phyloP scores from a whole-genome alignment of 2,113 vertebrate genomes.

The Corynorhinus townsendii region DNA sequence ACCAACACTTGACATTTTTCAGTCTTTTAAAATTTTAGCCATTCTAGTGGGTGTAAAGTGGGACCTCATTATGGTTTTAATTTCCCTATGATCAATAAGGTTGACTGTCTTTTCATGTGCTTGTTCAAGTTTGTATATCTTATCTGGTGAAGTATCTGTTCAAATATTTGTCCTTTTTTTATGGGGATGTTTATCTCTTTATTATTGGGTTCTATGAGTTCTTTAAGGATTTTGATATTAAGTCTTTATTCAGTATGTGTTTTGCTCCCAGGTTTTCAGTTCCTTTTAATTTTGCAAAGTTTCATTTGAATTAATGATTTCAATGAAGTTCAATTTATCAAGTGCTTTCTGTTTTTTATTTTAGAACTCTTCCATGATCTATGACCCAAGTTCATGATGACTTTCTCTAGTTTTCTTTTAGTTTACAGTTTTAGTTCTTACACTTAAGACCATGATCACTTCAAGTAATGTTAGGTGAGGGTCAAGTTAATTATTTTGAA shows the following conservation, averaged over 20 bases:
- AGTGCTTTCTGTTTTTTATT: neutral
- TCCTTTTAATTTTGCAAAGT: neutral
- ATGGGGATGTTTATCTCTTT: neutral
- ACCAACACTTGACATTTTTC: neutral
- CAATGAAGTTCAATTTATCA: neutral
- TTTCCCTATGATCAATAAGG: neutral
- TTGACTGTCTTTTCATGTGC: neutral
- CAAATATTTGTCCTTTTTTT: neutral
- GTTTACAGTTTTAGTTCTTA: constrained; percentile 16
- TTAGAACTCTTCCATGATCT: neutral
- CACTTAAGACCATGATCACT: neutral
- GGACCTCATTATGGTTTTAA: neutral
- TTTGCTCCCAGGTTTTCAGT: neutral
- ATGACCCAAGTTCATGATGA: neutral
- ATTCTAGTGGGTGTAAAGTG: neutral
- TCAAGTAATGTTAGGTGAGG: neutral
- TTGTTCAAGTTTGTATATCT: neutral
- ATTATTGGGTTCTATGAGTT: neutral
- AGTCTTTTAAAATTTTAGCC: constrained; percentile 1
- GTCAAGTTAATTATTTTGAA: neutral
- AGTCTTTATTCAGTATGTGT: neutral
- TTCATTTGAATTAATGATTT: constrained; percentile 5
- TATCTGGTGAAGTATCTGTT: neutral
- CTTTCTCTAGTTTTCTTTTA: neutral
- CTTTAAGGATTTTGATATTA: neutral